phyloP scores from a whole-genome alignment of 2,797 vertebrate genomes.

The Tragelaphus oryx region DNA sequence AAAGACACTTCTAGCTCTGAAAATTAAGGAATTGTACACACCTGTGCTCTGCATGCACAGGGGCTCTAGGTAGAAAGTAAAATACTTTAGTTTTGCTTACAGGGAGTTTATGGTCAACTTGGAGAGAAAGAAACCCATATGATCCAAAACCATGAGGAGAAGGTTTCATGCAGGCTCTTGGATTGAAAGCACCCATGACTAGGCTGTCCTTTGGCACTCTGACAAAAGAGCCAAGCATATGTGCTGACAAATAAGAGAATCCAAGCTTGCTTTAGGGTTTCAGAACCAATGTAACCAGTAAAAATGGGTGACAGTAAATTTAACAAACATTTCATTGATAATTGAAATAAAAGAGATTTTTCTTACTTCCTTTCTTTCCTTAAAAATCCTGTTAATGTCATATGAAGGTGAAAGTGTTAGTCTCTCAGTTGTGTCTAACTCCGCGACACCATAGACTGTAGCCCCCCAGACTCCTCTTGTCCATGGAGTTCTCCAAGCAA shows the following conservation, averaged over 20 bases:
- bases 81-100: background rate
- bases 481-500: background rate
- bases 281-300: background rate
- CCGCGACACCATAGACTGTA: background rate
- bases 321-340: background rate
- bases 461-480: background rate
- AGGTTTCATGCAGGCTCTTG: background rate
- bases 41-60: background rate
- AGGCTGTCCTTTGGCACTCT: background rate
- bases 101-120: background rate
- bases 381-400: background rate
- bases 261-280: background rate
- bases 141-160: background rate
- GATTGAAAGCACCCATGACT: background rate
- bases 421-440: background rate
- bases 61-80: background rate
- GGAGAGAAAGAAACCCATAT: background rate
- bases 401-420: background rate
- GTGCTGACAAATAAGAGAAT: background rate
- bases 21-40: background rate
- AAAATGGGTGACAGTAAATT: background rate
- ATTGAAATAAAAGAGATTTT: conserved; percentile 10
- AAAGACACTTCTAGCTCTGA: too few species aligned
- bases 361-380: background rate
- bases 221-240: background rate